phyloP scores from a whole-genome alignment of 2,888 invertebrate species.

The Pheosia tremula region DNA sequence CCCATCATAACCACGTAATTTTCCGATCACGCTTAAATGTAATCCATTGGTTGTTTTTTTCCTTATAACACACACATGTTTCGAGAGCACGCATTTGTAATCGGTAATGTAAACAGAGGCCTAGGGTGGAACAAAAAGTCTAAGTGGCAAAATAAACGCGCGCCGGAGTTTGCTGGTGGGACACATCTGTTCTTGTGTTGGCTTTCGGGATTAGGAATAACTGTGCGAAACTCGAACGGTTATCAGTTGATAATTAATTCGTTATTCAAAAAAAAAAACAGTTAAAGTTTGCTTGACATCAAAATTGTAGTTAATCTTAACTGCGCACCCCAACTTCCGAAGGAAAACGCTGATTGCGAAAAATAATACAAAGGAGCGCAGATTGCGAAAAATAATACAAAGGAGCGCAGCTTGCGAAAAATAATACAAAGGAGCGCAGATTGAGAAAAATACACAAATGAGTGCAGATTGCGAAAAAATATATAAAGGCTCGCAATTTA shows the following conservation, averaged over 20 bases:
- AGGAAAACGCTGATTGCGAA: no score
- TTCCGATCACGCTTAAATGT: not conserved
- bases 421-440: no score
- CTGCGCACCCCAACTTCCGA: no score
- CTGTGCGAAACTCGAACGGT: not conserved
- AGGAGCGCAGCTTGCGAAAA: no score
- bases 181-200: constrained; percentile 39
- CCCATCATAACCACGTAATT: not conserved
- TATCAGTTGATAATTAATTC: not conserved
- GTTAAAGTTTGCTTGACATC: no score
- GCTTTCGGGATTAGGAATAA: constrained; percentile 23
- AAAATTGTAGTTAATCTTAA: no score
- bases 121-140: constrained; percentile 27
- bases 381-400: no score
- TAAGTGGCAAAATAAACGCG: constrained; percentile 34
- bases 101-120: constrained; percentile 20
- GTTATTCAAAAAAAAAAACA: no score
- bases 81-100: constrained; percentile 8
- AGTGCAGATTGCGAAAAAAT: no score
- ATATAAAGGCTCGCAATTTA: no score
- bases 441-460: no score
- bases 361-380: no score
- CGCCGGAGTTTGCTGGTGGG: constrained; percentile 18
- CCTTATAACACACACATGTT: not conserved
- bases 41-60: not conserved